Conservation (phyloP, 2,113 vertebrate species). For the Ammodytes dubius region DNA sequence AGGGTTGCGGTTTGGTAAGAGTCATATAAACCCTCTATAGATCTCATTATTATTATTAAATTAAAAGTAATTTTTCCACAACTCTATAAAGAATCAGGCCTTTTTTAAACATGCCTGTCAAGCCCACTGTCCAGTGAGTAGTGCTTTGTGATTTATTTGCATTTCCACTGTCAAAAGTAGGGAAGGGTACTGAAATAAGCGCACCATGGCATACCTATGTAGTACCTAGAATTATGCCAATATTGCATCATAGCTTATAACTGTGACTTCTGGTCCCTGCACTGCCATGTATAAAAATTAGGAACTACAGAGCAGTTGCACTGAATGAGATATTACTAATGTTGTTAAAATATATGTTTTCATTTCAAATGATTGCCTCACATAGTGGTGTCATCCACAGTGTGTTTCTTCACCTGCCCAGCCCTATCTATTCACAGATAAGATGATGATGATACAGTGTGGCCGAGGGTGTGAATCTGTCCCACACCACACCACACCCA, state of each 20-base stretch:
- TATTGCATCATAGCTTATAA: background rate
- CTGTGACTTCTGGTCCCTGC: background rate
- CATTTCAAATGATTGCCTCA: background rate
- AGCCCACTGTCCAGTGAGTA: no score
- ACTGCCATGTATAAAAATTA: background rate
- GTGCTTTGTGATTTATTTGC: no score
- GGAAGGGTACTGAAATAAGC: no score
- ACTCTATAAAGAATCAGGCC: background rate
- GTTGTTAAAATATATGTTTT: background rate
- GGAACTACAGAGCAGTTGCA: background rate
- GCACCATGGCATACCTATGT: no score
- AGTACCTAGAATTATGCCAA: background rate
- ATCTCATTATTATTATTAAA: background rate
- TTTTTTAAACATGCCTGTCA: background rate
- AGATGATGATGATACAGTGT: conserved; percentile 64
- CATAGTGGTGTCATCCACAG: background rate
- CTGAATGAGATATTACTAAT: background rate
- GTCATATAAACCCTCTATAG: background rate
- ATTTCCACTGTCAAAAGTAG: no score
- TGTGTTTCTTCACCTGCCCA: background rate
- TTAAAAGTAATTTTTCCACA: background rate
- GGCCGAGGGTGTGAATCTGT: conserved; percentile 67
- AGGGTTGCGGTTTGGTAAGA: background rate
- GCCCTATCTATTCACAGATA: conserved; percentile 62
- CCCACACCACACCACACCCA: conserved; percentile 44